Evolutionary conservation across 2,797 vertebrate genomes (phyloP), one percentile per base, ranked within the genome.

Genomic region (Phalanger gymnotis): DNA sequence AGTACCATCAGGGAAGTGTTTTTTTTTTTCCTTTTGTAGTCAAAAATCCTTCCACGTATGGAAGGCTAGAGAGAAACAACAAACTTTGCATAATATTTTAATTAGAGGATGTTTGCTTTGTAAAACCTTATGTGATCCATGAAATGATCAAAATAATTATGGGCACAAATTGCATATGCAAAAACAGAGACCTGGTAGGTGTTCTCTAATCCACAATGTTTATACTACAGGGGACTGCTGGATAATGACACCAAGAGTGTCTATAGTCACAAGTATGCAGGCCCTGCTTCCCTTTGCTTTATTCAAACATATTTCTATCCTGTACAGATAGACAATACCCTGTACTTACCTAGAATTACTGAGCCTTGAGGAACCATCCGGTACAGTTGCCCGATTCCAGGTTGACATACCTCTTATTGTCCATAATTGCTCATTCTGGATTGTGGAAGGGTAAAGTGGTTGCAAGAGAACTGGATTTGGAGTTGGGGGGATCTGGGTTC

Each of bases 111-210:
- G 40, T 95, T 97, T 95, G 92, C 95, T 95, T 93, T 87, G 95
- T 53, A 90, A 96, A 95, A 53, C 66, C 90, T 93, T 93, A 91
- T 57, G 94, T 95, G 97, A 97, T 96, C 97, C 57, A 0, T 96
- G 97, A 97, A 95, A 73, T 94, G 81, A 97, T 96, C 93, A 92
- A 73, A 93, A 96, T 97, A 92, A 97, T 97, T 92, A 94, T 6
- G 66, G 81, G 96, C 95, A 94, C 90, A 90, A 81, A 94, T 87
- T 90, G 94, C 89, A 89, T 91, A 47, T 92, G 95, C 95, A 96
- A 55, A 95, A 93, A 1, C 40, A 0, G 91, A 95, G 92, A 54
- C 91, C 28, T 10, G 0, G 34, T 25, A 11, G 94, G 94, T 55
- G 61, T 91, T 96, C 92, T 91, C 51, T 90, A 53, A 30, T 34